A percentile compares a stretch with the other conserved stretches of the same genome.
These are phyloP conservation scores for Ephialtes manifestator DNA, from an alignment of 2,888 invertebrate species.

Conservation along the genomic window DNA sequence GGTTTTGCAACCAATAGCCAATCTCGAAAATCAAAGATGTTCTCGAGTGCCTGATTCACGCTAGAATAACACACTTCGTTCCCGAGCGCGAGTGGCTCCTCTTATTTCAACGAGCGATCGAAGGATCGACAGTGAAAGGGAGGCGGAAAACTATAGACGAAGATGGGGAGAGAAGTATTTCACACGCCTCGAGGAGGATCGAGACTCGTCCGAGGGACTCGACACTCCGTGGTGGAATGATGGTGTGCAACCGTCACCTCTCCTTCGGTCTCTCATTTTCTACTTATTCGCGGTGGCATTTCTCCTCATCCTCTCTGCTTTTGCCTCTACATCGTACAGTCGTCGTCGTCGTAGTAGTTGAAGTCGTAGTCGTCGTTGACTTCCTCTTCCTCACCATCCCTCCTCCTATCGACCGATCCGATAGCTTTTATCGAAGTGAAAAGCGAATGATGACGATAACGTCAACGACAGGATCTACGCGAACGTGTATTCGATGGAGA, in stretches of 20 bases:
- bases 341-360: neutral
- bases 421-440: slow-evolving; percentile 68
- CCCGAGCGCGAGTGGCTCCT: slow-evolving; percentile 13
- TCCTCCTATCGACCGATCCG: slow-evolving; percentile 50
- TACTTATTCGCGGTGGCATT: slow-evolving; percentile 23
- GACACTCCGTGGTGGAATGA: slow-evolving; percentile 31
- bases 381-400: slow-evolving; percentile 30
- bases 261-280: slow-evolving; percentile 42
- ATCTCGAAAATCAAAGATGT: slow-evolving; percentile 40
- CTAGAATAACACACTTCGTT: slow-evolving; percentile 54
- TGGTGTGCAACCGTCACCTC: slow-evolving; percentile 45
- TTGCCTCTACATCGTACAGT: slow-evolving; percentile 10
- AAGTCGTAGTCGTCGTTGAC: slow-evolving; percentile 1
- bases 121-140: slow-evolving; percentile 15
- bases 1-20: slow-evolving; percentile 5
- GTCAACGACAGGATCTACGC: slow-evolving; percentile 64
- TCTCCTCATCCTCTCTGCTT: neutral
- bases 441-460: slow-evolving; percentile 72
- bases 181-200: slow-evolving; percentile 19
- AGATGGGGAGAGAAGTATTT: slow-evolving; percentile 7
- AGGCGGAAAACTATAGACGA: neutral
- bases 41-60: slow-evolving; percentile 43
- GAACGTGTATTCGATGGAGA: slow-evolving; percentile 58
- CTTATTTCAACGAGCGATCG: slow-evolving; percentile 49
- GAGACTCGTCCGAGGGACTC: slow-evolving; percentile 29